A percentile compares a stretch with the other conserved stretches of the same genome.
These are phyloP conservation scores for Caenorhabditis plicata DNA, from an alignment of 2,888 invertebrate species.

Conservation along the genomic window DNA sequence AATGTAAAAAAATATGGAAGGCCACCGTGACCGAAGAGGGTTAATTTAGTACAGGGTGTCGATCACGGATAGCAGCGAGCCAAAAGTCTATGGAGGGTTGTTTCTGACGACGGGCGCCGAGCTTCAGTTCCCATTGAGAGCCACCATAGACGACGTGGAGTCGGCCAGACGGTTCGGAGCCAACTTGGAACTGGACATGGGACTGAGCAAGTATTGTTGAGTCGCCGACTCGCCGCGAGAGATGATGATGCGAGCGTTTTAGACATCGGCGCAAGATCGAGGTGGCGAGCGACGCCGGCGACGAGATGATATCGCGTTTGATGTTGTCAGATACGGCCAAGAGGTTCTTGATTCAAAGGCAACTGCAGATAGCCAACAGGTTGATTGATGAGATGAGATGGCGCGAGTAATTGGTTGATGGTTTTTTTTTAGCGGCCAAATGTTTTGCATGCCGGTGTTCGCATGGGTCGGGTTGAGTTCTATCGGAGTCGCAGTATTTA, in stretches of 20 bases:
- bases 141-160: slow-evolving; percentile 46
- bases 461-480: slow-evolving; percentile 37
- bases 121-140: slow-evolving; percentile 44
- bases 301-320: slow-evolving; percentile 42
- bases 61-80: slow-evolving; percentile 45
- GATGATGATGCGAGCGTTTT: too few species aligned
- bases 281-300: slow-evolving; percentile 38
- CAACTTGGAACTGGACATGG: slow-evolving; percentile 48
- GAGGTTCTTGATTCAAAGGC: slow-evolving; percentile 38
- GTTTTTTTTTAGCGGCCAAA: slow-evolving; percentile 35
- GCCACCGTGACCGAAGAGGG: too few species aligned
- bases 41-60: slow-evolving; percentile 25
- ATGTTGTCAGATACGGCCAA: slow-evolving; percentile 50
- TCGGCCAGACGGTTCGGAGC: slow-evolving; percentile 42
- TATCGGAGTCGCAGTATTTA: slow-evolving; percentile 33
- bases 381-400: background rate
- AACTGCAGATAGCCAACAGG: slow-evolving; percentile 47
- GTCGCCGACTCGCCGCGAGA: too few species aligned
- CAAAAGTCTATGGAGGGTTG: slow-evolving; percentile 45
- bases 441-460: slow-evolving; percentile 41
- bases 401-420: background rate
- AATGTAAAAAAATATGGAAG: slow-evolving; percentile 33
- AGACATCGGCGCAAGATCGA: slow-evolving; percentile 49
- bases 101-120: slow-evolving; percentile 47
- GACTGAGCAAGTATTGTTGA: slow-evolving; percentile 48